Conservation (phyloP, 1,140 invertebrate species). For the Conopomorpha cramerella region DNA sequence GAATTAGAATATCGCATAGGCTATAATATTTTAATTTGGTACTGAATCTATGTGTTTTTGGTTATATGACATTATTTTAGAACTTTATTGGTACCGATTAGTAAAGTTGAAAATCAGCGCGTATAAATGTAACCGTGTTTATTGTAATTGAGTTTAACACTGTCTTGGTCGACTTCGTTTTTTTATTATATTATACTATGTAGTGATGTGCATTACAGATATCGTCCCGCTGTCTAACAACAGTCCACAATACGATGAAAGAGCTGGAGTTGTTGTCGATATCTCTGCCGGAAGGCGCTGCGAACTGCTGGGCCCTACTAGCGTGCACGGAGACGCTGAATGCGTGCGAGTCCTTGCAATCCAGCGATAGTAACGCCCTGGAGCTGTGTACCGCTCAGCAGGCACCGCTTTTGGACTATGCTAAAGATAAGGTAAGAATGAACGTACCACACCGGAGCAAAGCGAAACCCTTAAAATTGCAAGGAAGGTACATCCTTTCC, state of each 20-base stretch:
- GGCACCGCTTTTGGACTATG: slow-evolving; percentile 85
- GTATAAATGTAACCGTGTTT: no score
- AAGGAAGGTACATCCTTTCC: no score
- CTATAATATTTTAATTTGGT: no score
- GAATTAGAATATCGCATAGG: no score
- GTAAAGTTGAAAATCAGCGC: no score
- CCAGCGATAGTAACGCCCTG: slow-evolving; percentile 67
- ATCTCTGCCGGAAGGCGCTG: slow-evolving; percentile 76
- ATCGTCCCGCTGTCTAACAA: slow-evolving; percentile 81
- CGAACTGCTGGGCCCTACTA: slow-evolving; percentile 92
- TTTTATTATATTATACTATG: no score
- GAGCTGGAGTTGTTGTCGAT: slow-evolving; percentile 83
- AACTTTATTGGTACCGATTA: no score
- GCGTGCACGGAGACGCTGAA: slow-evolving; percentile 88
- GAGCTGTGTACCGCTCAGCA: slow-evolving; percentile 80
- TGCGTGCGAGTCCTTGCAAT: slow-evolving; percentile 67
- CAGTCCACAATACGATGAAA: slow-evolving; percentile 83
- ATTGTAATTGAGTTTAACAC: no score
- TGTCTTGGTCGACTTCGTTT: no score
- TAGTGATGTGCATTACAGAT: slow-evolving; percentile 64
- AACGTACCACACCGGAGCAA: not conserved
- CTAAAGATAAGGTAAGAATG: slow-evolving; percentile 76
- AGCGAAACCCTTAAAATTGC: no score
- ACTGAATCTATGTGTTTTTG: no score
- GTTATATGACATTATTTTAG: no score